Percentiles rank a stretch among this genome's conserved stretches.
Evolutionary conservation across 2,797 vertebrate genomes (phyloP).

Genomic region (Brachyalestes nurse): DNA sequence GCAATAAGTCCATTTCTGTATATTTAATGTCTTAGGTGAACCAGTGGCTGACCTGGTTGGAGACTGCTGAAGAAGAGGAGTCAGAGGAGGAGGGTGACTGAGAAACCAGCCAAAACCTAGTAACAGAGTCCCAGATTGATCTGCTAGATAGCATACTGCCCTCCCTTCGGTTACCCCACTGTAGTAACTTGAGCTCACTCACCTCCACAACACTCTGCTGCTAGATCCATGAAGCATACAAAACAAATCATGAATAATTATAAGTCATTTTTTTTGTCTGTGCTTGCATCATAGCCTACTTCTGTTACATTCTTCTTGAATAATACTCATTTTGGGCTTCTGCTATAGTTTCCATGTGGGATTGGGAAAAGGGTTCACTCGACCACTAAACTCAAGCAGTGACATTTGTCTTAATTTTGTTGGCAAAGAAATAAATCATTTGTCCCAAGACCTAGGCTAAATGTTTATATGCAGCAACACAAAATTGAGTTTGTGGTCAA

Average conservation of each 20-base stretch:
- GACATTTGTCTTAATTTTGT: constrained; percentile 22
- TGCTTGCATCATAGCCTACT: constrained; percentile 14
- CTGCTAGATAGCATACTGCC: constrained; percentile 18
- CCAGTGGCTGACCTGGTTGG: constrained; percentile 99
- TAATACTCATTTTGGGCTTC: constrained; percentile 23
- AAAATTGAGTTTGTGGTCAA: constrained; percentile 21
- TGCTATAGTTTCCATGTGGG: constrained; percentile 2
- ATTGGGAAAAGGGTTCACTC: constrained; percentile 18
- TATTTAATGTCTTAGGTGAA: constrained; percentile 82
- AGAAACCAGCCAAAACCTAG: constrained; percentile 86
- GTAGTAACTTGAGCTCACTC: constrained; percentile 27
- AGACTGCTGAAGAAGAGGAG: constrained; percentile 98
- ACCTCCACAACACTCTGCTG: constrained; percentile 88
- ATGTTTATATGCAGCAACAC: neutral
- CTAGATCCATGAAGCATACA: constrained; percentile 65
- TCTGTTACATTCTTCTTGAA: constrained; percentile 27
- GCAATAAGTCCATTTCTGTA: too few relatives aligned
- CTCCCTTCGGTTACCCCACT: constrained; percentile 25
- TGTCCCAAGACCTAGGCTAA: neutral
- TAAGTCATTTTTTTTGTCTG: neutral
- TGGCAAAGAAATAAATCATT: constrained; percentile 15
- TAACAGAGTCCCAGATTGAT: constrained; percentile 72
- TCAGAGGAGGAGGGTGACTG: constrained; percentile 97
- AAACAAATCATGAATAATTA: constrained; percentile 10
- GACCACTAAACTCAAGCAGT: constrained; percentile 30